Conservation (phyloP, 2,797 vertebrate genomes). For the Cirrhinus mrigala region DNA sequence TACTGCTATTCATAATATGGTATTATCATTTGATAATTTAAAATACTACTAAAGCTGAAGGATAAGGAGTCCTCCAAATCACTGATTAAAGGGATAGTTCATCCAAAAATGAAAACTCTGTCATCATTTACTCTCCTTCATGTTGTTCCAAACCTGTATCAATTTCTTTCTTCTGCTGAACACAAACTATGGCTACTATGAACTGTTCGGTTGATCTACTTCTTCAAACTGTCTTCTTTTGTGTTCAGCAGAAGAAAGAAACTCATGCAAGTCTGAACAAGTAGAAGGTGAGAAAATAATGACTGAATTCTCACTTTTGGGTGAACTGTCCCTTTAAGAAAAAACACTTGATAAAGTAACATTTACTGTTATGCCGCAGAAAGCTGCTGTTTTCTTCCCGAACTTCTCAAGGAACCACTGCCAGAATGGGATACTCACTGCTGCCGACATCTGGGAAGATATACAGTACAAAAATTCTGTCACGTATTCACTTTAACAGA, state of each 20-base stretch:
- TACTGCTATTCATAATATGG: constrained; percentile 61
- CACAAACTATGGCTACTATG: background rate
- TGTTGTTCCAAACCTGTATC: background rate
- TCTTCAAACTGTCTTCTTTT: background rate
- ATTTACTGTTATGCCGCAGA: constrained; percentile 91
- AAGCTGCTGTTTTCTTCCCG: constrained; percentile 92
- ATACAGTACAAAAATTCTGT: background rate
- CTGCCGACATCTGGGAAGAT: constrained; percentile 86
- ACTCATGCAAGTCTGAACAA: background rate
- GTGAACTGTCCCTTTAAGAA: constrained; percentile 8
- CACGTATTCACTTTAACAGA: background rate
- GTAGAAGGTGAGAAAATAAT: background rate
- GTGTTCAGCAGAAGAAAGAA: background rate
- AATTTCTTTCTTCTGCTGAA: background rate
- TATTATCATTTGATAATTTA: constrained; percentile 18
- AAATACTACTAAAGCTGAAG: background rate
- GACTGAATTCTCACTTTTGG: background rate
- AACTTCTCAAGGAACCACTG: constrained; percentile 92
- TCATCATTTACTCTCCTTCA: background rate
- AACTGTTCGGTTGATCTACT: background rate
- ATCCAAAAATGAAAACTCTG: background rate
- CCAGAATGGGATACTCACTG: constrained; percentile 92
- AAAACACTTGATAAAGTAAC: background rate
- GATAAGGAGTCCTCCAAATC: background rate
- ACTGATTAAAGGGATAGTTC: background rate